A percentile compares a stretch with the other conserved stretches of the same genome.
These are phyloP conservation scores for Myripristis murdjan DNA, from an alignment of 2,797 vertebrate genomes.

Conservation along the genomic window DNA sequence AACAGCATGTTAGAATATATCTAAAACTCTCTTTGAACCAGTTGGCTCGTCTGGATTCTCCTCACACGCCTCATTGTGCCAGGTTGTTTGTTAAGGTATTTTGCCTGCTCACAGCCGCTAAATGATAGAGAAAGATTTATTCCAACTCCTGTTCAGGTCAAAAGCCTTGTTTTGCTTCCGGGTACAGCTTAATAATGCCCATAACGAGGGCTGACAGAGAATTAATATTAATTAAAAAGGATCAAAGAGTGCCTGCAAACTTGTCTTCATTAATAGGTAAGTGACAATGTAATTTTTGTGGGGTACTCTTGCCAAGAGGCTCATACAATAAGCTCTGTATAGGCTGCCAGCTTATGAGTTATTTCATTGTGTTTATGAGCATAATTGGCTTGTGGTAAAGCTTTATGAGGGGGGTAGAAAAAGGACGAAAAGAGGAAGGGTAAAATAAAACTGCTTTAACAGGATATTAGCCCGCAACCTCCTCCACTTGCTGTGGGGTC, in stretches of 20 bases:
- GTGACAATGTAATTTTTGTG: slow-evolving; percentile 80
- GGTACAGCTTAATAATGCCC: slow-evolving; percentile 79
- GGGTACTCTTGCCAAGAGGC: slow-evolving; percentile 63
- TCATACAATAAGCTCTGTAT: slow-evolving; percentile 43
- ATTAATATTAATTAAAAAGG: slow-evolving; percentile 86
- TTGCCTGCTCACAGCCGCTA: slow-evolving; percentile 48
- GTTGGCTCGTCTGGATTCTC: slow-evolving; percentile 41
- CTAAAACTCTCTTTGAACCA: slow-evolving; percentile 21
- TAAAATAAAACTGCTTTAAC: slow-evolving; percentile 68
- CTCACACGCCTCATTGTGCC: slow-evolving; percentile 53
- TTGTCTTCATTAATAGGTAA: slow-evolving; percentile 86
- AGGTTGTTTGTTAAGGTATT: slow-evolving; percentile 71
- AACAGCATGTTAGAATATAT: slow-evolving; percentile 38
- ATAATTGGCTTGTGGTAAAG: slow-evolving; percentile 77
- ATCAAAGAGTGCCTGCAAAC: slow-evolving; percentile 78
- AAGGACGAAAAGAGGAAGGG: slow-evolving; percentile 56
- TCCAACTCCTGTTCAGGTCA: slow-evolving; percentile 74
- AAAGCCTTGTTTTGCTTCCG: slow-evolving; percentile 74
- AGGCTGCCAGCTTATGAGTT: slow-evolving; percentile 63
- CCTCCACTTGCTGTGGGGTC: slow-evolving; percentile 35
- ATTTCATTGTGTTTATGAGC: slow-evolving; percentile 73
- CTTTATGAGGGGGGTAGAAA: slow-evolving; percentile 52
- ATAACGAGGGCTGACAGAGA: slow-evolving; percentile 82
- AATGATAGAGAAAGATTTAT: slow-evolving; percentile 76
- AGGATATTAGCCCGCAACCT: slow-evolving; percentile 55